Base-by-base conservation (phyloP, 1,140 invertebrate genomes). In the Cecropterus lyciades region DNA sequence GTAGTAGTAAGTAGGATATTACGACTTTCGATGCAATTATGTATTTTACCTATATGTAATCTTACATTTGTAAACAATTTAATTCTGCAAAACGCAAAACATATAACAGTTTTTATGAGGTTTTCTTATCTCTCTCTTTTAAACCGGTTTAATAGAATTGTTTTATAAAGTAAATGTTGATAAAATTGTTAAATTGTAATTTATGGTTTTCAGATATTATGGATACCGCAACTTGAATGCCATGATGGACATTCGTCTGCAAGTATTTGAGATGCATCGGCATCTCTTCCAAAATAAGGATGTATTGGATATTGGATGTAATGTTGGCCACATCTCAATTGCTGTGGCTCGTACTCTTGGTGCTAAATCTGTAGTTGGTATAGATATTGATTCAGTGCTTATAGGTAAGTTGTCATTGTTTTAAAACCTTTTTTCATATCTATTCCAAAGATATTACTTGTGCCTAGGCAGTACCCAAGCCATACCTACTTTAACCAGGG, bases 291-390 rank as follows among this genome's bases (percentile, higher is more conserved):
- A 95, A 68, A 95, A 95, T 10, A 99, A 98, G 91, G 96, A 98
- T 90, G 95, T 99, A 16, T 93, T 99, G 42, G 99, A 99, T 83
- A 97, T 99, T 83, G 99, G 99, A 8, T 99, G 99, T 88, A 99
- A 99, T 93, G 96, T 98, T 72, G 99, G 99, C 1, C 97, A 99
- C 84, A 95, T 99, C 48, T 99, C 98, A 1, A 93, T 97, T 14
- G 95, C 95, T 0, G 93, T 99, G 51, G 99, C 98, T 0, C 94
- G 96, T 69, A 96, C 98, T 77, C 96, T 97, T 82, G 93, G 94
- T 30, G 98, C 98, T 1, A 95, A 95, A 59, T 96, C 95, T 73
- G 96, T 99, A 60, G 94, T 97, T 37, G 99, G 99, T 37, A 96
- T 99, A 46, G 99, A 99, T 86, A 99, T 99, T 79, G 99, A 99